A percentile compares a stretch with the other conserved stretches of the same genome.
These are phyloP conservation scores for Crocodylus rhombifer DNA, from an alignment of 2,797 vertebrate genomes.

Conservation along the genomic window DNA sequence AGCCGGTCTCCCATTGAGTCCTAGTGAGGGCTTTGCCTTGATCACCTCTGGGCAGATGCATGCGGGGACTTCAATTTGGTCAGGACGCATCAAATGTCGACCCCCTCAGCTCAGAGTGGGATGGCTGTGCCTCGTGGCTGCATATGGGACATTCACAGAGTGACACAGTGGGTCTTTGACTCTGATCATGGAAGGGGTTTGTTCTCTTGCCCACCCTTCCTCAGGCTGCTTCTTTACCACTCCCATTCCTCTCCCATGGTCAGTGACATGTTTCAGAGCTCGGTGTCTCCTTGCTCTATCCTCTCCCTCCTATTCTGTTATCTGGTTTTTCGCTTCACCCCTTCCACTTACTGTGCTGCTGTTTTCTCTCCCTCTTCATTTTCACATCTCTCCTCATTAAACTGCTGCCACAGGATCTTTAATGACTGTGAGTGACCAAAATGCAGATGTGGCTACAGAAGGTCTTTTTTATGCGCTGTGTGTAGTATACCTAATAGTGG, in stretches of 20 bases:
- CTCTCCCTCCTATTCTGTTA: not conserved
- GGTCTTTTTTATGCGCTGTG: not conserved
- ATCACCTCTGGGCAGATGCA: not conserved
- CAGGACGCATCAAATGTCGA: not conserved
- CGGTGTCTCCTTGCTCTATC: not conserved
- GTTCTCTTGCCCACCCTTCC: not conserved
- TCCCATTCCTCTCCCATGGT: not conserved
- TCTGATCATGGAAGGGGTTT: not conserved
- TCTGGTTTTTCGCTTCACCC: not conserved
- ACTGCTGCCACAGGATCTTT: not conserved
- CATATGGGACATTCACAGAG: not conserved
- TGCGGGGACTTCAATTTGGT: not conserved
- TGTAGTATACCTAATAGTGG: not conserved
- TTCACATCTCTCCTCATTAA: not conserved
- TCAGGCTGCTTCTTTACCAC: not conserved
- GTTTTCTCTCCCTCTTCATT: not conserved
- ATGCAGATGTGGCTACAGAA: not conserved
- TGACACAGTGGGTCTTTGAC: not conserved
- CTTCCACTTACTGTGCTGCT: accelerated
- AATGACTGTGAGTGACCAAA: not conserved
- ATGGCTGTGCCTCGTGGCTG: not conserved
- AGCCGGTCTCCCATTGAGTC: not conserved
- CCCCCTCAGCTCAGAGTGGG: not conserved
- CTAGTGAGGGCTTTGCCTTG: not conserved
- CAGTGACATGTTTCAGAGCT: not conserved